A percentile compares a stretch with the other conserved stretches of the same genome.
phyloP scores from a whole-genome alignment of 2,888 invertebrate genomes.

The Tenthredo livida region DNA sequence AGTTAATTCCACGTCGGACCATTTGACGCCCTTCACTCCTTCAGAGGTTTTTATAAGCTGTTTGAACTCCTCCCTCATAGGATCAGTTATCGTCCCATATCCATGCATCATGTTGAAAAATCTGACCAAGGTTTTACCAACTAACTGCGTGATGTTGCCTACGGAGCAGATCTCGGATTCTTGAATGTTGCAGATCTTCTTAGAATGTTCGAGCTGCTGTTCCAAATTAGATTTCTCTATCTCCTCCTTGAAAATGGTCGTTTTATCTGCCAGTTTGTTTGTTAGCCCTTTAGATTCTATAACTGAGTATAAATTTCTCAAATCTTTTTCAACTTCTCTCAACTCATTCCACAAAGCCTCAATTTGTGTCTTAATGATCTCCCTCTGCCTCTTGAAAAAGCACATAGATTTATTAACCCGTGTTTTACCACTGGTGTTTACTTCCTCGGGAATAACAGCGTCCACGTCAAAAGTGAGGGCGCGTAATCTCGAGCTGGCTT shows the following conservation, averaged over 20 bases:
- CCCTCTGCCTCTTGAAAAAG: constrained; percentile 73
- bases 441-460: constrained; percentile 65
- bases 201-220: constrained; percentile 77
- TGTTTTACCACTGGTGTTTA: constrained; percentile 73
- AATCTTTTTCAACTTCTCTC: constrained; percentile 65
- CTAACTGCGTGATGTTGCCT: constrained; percentile 79
- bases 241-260: constrained; percentile 63
- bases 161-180: constrained; percentile 80
- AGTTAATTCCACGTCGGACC: constrained; percentile 79
- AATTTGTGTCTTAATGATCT: constrained; percentile 70
- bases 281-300: constrained; percentile 64
- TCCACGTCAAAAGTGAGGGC: constrained; percentile 69
- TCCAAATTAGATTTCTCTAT: constrained; percentile 69
- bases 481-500: constrained; percentile 73
- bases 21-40: constrained; percentile 82
- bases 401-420: constrained; percentile 73
- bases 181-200: constrained; percentile 78
- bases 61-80: constrained; percentile 81
- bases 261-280: constrained; percentile 63
- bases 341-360: constrained; percentile 71
- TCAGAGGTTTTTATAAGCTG: constrained; percentile 82
- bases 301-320: constrained; percentile 62
- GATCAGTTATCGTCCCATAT: constrained; percentile 81
- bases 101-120: constrained; percentile 82
- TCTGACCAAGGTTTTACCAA: constrained; percentile 81